Evolutionary conservation across 1,140 invertebrate species (phyloP), one percentile per base, ranked within the genome.

Genomic region (Hycleus phaleratus): DNA sequence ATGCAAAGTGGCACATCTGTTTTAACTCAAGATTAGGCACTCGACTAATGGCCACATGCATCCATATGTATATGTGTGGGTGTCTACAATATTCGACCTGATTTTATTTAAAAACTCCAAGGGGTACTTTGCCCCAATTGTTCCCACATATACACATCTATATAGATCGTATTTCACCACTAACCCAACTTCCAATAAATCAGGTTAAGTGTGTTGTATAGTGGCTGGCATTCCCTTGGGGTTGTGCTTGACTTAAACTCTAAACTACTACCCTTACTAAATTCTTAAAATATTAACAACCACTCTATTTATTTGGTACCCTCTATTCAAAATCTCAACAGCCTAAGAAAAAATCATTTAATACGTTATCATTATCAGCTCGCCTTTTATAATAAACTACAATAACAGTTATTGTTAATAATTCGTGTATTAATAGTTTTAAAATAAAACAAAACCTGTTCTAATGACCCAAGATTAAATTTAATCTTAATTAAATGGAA

Each of bases 161-260:
- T 32, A 32, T 49, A 57, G 64, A 61, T 68, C 66, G 56, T 50
- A 53, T 68, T 68, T 59, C 63, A 63, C 62, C 66, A 64, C 60
- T 68, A 64, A 68, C 66, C 66, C 62, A 64, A 49, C 61, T 56
- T 32, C 47, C 55, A 56, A 64, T 64, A 68, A 68, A 68, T 66
- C 62, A 66, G 62, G 53, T 66, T 60, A 60, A 54, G 61, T 59
- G 61, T 61, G 59, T 32, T 32, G 32, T 32, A 32, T 32, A 32
- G 32, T 32, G 32, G 32, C 32, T 32, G 32, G 7, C 32, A 32
- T 32, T 32, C 32, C 32, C 32, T 32, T 5, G 32, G 32, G 32
- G 32, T 32, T 32, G 32, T 32, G 32, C 7, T 32, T 32, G 32
- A 32, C 32, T 32, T 32, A 32, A 32, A 32, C 32, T 32, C 32